These are phyloP conservation scores for Caenorhabditis becei DNA, from an alignment of 2,888 invertebrate genomes.

Conservation along the genomic window DNA sequence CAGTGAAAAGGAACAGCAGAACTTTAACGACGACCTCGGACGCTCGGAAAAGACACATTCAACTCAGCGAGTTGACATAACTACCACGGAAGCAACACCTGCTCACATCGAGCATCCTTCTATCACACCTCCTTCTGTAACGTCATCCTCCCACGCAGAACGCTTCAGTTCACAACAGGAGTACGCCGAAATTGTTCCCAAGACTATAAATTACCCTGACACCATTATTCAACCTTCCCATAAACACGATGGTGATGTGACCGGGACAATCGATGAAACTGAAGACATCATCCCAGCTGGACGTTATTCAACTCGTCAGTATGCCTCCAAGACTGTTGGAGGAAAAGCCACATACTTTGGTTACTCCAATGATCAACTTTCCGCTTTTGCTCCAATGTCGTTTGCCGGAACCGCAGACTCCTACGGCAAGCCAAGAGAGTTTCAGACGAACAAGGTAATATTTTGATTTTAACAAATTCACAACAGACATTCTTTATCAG, in stretches of 20 bases:
- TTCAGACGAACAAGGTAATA: constrained; percentile 58
- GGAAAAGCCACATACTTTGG: constrained; percentile 42
- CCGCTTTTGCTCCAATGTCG: constrained; percentile 31
- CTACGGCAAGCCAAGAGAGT: constrained; percentile 51
- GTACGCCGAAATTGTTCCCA: constrained; percentile 28
- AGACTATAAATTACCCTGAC: constrained; percentile 63
- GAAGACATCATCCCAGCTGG: constrained; percentile 40
- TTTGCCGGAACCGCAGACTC: neutral
- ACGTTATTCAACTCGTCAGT: constrained; percentile 46
- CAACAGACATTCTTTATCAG: too few species aligned
- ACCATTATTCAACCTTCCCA: constrained; percentile 36
- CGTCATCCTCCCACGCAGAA: neutral
- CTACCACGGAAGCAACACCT: neutral
- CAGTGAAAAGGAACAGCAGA: neutral
- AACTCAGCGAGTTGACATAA: neutral
- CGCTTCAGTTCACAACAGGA: neutral
- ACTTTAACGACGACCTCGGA: neutral
- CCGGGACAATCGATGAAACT: constrained; percentile 22
- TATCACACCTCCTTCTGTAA: neutral
- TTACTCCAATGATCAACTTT: constrained; percentile 57
- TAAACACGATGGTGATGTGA: constrained; percentile 61
- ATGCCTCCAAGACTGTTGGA: constrained; percentile 48
- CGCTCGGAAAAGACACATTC: neutral
- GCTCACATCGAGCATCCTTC: neutral
- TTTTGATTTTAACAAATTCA: neutral